These are phyloP conservation scores for Pygoscelis antarcticus DNA, from an alignment of 2,113 vertebrate genomes.

Conservation along the genomic window DNA sequence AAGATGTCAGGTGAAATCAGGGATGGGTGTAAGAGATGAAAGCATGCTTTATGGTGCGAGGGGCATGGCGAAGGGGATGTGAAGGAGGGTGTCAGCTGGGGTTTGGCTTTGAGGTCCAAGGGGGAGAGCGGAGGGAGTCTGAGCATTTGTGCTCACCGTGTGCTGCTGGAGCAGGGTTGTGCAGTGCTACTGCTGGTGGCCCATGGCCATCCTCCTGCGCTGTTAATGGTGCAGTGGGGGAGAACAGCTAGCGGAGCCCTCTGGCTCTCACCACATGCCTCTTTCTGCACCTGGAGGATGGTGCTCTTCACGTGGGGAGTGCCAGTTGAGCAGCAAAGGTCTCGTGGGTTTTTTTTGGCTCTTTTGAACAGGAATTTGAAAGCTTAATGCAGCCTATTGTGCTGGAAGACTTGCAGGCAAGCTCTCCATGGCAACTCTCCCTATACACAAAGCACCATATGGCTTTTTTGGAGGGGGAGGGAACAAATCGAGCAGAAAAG, in stretches of 20 bases:
- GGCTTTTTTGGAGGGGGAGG: conserved; percentile 33
- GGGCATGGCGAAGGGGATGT: neutral
- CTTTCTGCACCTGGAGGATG: neutral
- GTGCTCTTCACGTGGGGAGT: neutral
- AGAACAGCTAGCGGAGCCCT: neutral
- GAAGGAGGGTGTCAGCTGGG: neutral
- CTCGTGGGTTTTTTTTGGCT: neutral
- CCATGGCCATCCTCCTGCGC: neutral
- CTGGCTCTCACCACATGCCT: fast-evolving
- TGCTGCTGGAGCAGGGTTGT: neutral
- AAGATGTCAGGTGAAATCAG: neutral
- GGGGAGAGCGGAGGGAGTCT: neutral
- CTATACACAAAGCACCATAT: conserved; percentile 61
- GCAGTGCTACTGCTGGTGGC: neutral
- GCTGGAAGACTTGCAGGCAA: conserved; percentile 9
- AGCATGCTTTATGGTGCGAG: neutral
- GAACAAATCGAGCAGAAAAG: neutral
- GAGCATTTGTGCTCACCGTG: neutral
- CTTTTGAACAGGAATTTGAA: conserved; percentile 10
- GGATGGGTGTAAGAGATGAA: neutral
- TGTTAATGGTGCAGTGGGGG: fast-evolving
- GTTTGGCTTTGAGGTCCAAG: neutral
- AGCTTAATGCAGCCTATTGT: conserved; percentile 13
- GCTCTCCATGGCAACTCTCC: conserved; percentile 66
- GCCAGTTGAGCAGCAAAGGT: neutral